phyloP scores from a whole-genome alignment of 2,888 invertebrate genomes.

The Rhagonycha fulva region DNA sequence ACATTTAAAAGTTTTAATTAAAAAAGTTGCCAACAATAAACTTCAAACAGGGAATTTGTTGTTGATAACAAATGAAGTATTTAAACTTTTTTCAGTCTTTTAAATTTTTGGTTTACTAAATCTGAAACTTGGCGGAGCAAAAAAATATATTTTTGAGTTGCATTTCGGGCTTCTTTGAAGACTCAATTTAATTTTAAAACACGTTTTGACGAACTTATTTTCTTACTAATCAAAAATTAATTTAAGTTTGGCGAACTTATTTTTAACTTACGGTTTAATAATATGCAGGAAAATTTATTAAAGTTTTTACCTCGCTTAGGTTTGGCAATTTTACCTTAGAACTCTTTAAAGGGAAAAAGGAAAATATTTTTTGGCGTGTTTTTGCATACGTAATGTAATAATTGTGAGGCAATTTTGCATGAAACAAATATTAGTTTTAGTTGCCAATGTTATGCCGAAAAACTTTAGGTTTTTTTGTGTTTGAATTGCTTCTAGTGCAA shows the following conservation, averaged over 20 bases:
- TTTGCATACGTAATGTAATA: background rate
- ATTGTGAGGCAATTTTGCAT: background rate
- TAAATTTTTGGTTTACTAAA: background rate
- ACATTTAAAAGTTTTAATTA: background rate
- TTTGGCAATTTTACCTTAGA: background rate
- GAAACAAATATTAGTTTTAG: background rate
- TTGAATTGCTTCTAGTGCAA: background rate
- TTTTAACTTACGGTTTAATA: background rate
- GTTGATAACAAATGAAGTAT: background rate
- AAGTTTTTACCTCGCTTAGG: background rate
- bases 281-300: background rate
- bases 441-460: background rate
- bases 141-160: background rate
- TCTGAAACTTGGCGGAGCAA: background rate
- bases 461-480: background rate
- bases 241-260: background rate
- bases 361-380: background rate
- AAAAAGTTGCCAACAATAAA: background rate
- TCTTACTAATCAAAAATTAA: background rate
- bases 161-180: background rate
- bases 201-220: background rate
- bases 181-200: background rate
- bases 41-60: background rate
- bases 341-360: background rate
- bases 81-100: background rate